A percentile compares a stretch with the other conserved stretches of the same genome.
phyloP scores from a whole-genome alignment of 2,888 invertebrate species.

The Parascotia fuliginaria region DNA sequence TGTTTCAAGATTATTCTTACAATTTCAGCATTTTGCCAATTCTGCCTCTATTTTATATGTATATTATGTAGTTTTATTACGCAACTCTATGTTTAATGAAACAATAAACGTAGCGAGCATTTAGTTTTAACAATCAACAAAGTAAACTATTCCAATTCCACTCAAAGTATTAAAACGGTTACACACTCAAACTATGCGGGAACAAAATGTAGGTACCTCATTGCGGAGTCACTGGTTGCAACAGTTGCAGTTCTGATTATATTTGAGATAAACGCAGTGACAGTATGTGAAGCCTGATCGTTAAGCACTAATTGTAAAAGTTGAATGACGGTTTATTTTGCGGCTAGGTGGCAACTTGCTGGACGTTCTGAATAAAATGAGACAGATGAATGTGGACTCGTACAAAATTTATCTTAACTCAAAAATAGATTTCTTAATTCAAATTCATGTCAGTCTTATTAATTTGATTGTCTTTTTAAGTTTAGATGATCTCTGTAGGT shows the following conservation, averaged over 20 bases:
- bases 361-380: not conserved
- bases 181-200: constrained; percentile 16
- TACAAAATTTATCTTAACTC: no score
- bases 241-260: constrained; percentile 18
- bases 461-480: no score
- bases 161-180: constrained; percentile 33
- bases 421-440: no score
- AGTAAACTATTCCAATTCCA: constrained; percentile 22
- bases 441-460: no score
- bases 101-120: no score
- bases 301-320: constrained; percentile 31
- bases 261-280: constrained; percentile 34
- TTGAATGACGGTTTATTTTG: constrained; percentile 21
- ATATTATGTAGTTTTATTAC: no score
- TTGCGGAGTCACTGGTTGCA: constrained; percentile 12
- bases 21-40: not conserved
- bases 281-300: constrained; percentile 24
- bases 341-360: constrained; percentile 5
- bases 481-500: no score
- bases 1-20: not conserved
- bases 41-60: no score
- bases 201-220: constrained; percentile 19
- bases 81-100: no score
- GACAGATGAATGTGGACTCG: not conserved
- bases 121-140: not conserved